phyloP scores from a whole-genome alignment of 2,888 invertebrate species.

The Dicyrtomina minuta region DNA sequence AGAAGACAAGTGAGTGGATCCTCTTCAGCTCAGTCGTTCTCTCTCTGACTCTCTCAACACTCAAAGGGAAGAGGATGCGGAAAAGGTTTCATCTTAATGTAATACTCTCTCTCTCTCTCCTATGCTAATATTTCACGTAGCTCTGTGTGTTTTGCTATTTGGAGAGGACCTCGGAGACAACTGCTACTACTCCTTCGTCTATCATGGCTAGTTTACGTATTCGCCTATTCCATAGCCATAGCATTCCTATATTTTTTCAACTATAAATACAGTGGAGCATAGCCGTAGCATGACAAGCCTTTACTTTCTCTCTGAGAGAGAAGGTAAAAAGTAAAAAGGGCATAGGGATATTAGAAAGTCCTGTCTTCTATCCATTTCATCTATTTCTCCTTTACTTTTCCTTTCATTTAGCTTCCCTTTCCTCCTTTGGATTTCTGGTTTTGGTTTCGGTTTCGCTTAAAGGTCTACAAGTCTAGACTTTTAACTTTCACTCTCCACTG shows the following conservation, averaged over 20 bases:
- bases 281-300: no score
- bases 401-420: not conserved
- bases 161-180: not conserved
- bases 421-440: not conserved
- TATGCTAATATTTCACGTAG: no score
- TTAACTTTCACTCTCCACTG: no score
- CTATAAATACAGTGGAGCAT: not conserved
- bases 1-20: not conserved
- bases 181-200: no score
- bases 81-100: no score
- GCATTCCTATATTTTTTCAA: no score
- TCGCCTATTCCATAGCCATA: no score
- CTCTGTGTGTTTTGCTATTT: not conserved
- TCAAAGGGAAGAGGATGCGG: not conserved
- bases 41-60: not conserved
- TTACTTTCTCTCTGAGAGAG: no score
- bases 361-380: not conserved
- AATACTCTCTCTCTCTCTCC: not conserved
- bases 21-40: not conserved
- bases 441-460: not conserved
- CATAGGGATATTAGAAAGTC: not conserved
- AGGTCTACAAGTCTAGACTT: not conserved
- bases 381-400: no score
- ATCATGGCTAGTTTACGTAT: not conserved
- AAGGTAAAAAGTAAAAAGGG: not conserved